Conservation (phyloP, 1,140 invertebrate genomes). For the Drosophila ogumai region DNA sequence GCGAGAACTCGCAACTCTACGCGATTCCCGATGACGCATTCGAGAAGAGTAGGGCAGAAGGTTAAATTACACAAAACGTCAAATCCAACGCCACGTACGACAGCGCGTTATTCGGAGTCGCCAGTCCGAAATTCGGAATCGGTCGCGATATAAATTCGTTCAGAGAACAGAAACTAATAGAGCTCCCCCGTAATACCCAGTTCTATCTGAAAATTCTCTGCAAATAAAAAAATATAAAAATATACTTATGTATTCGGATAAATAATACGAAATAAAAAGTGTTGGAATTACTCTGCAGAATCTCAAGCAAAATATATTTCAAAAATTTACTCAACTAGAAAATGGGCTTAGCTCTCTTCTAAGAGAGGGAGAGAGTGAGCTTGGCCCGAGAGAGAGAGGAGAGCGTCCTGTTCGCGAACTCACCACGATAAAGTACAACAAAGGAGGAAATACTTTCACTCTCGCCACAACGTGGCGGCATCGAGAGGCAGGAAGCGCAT, state of each 20-base stretch:
- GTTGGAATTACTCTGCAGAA: constrained; percentile 8
- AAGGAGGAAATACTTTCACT: constrained; percentile 69
- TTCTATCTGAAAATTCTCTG: background rate
- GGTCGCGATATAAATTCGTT: constrained; percentile 32
- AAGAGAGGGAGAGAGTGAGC: constrained; percentile 17
- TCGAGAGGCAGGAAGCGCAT: constrained; percentile 76
- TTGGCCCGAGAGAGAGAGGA: constrained; percentile 7
- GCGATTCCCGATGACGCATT: constrained; percentile 75
- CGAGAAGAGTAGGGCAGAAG: constrained; percentile 81
- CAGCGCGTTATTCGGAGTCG: constrained; percentile 43
- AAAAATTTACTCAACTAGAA: constrained; percentile 52
- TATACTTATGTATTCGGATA: background rate
- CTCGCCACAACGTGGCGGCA: constrained; percentile 79
- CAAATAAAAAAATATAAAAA: background rate
- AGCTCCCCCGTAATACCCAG: constrained; percentile 4
- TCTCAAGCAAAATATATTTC: constrained; percentile 36
- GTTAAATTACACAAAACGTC: constrained; percentile 80
- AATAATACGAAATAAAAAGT: constrained; percentile 1
- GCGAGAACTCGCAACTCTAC: constrained; percentile 31
- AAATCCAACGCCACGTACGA: constrained; percentile 56
- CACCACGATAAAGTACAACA: constrained; percentile 49
- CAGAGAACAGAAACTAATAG: constrained; percentile 21
- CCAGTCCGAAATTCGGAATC: constrained; percentile 39
- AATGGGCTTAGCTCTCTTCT: constrained; percentile 51
- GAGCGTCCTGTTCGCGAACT: constrained; percentile 31